These are phyloP conservation scores for Rhyacophila brunnea DNA, from an alignment of 1,140 invertebrate species.

Conservation along the genomic window DNA sequence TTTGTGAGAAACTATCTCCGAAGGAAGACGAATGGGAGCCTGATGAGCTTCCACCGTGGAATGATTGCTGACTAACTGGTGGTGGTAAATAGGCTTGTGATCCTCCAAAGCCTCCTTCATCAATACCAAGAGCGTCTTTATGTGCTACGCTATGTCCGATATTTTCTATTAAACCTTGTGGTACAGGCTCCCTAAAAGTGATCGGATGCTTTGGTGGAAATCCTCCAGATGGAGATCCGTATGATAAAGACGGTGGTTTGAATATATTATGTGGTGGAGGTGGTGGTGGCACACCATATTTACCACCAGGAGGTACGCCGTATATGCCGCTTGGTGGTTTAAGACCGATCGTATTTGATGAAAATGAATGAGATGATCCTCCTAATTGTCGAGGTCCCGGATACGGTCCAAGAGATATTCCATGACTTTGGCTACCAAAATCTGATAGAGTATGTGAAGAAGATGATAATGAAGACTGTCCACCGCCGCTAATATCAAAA, in stretches of 20 bases:
- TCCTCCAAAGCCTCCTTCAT: conserved; percentile 43
- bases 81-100: conserved; percentile 63
- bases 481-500: conserved; percentile 42
- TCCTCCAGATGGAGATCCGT: conserved; percentile 47
- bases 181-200: conserved; percentile 68
- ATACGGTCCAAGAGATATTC: conserved; percentile 54
- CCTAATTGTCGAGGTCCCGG: conserved; percentile 49
- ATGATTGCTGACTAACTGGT: conserved; percentile 43
- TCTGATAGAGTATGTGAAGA: no score
- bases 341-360: conserved; percentile 47
- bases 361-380: conserved; percentile 34
- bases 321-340: conserved; percentile 57
- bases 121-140: conserved; percentile 50
- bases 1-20: conserved; percentile 39
- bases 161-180: conserved; percentile 62
- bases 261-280: conserved; percentile 40
- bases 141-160: conserved; percentile 59
- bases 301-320: conserved; percentile 53
- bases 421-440: conserved; percentile 45
- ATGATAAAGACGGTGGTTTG: conserved; percentile 47
- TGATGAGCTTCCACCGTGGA: neutral
- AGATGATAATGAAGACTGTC: conserved; percentile 6
- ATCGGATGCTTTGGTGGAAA: conserved; percentile 58
- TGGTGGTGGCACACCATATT: conserved; percentile 56
- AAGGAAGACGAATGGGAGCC: conserved; percentile 8